These are phyloP conservation scores for Protobothrops flavoviridis DNA, from an alignment of 2,113 vertebrate genomes.

Conservation along the genomic window DNA sequence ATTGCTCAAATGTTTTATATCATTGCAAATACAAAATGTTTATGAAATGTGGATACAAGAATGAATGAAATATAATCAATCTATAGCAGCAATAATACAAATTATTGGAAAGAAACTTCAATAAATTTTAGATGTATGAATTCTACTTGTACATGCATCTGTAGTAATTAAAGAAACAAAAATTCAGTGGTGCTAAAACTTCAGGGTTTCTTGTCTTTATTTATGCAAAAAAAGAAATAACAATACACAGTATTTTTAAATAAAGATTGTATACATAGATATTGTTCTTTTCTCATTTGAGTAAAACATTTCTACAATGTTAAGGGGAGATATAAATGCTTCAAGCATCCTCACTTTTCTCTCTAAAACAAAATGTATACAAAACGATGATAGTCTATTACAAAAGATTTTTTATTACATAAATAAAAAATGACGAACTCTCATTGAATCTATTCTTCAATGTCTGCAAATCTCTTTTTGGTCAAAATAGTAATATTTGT, in stretches of 20 bases:
- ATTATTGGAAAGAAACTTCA: background rate
- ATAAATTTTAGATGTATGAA: background rate
- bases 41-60: background rate
- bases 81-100: background rate
- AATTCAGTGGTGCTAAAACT: background rate
- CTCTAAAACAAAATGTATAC: background rate
- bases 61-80: background rate
- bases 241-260: background rate
- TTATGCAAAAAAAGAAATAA: background rate
- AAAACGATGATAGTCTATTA: background rate
- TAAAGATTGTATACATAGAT: background rate
- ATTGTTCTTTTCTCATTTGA: background rate
- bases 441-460: background rate
- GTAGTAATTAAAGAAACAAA: background rate
- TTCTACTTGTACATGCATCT: background rate
- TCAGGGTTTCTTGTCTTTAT: background rate
- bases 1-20: background rate
- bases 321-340: background rate
- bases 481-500: background rate
- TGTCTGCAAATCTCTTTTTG: background rate
- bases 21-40: background rate
- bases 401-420: background rate
- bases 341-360: background rate
- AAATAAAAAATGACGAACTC: background rate
- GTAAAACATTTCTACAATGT: background rate